Percentiles rank a stretch among this genome's conserved stretches.
Evolutionary conservation across 2,113 vertebrate species (phyloP).

Genomic region (Microcebus murinus): DNA sequence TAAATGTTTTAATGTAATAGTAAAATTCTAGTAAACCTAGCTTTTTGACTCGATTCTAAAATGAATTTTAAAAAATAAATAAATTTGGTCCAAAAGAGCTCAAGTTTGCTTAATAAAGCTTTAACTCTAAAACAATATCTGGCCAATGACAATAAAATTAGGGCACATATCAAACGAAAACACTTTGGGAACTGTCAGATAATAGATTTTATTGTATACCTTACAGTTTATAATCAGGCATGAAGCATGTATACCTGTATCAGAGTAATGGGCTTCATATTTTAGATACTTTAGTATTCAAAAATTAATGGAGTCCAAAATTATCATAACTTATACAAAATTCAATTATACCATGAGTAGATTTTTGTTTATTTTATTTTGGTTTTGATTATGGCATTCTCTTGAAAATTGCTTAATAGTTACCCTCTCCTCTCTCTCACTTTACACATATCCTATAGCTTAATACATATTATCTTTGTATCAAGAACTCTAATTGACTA

Average conservation of each 20-base stretch:
- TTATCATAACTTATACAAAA: not conserved
- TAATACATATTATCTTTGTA: not conserved
- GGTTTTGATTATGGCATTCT: not conserved
- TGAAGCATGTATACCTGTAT: not conserved
- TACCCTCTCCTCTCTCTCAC: not conserved
- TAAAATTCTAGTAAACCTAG: not conserved
- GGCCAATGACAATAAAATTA: not conserved
- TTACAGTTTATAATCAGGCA: not conserved
- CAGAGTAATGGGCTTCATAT: not conserved
- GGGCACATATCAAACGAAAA: not conserved
- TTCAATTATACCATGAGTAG: not conserved
- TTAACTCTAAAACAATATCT: not conserved
- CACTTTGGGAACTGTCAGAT: not conserved
- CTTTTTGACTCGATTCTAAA: not conserved
- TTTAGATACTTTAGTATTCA: not conserved
- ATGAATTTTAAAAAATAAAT: not conserved
- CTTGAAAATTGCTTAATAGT: not conserved
- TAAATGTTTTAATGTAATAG: not conserved
- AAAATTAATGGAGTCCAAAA: not conserved
- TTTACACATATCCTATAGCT: not conserved
- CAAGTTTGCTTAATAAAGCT: not conserved
- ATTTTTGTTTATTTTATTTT: not conserved
- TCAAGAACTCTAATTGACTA: not conserved
- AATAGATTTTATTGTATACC: not conserved
- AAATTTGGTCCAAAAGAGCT: not conserved